Evolutionary conservation across 2,888 invertebrate species (phyloP).

Genomic region (Cataglyphis altisquamis): DNA sequence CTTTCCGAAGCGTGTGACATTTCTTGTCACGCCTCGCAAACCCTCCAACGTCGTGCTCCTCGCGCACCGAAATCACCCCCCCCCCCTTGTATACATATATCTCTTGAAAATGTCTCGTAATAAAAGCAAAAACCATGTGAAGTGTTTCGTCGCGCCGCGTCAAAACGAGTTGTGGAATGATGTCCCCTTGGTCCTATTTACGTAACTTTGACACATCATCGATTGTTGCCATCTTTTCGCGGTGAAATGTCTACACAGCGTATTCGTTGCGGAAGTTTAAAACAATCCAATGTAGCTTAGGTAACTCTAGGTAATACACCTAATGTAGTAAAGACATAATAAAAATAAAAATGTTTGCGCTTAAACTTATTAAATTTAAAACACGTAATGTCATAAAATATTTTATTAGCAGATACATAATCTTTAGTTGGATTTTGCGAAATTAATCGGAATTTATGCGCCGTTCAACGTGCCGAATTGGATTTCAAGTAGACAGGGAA

Average conservation of each 20-base stretch:
- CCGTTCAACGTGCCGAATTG: conserved; percentile 28
- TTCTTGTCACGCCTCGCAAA: conserved; percentile 78
- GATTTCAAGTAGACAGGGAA: conserved; percentile 3
- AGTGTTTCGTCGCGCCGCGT: conserved; percentile 68
- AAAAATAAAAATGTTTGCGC: neutral
- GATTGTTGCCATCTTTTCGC: conserved; percentile 7
- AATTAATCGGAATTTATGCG: conserved; percentile 6
- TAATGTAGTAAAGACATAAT: neutral
- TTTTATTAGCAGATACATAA: neutral
- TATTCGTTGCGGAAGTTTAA: neutral
- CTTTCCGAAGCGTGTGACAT: conserved; percentile 82
- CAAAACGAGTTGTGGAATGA: conserved; percentile 54
- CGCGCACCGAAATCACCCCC: conserved; percentile 46
- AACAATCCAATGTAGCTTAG: neutral
- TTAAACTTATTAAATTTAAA: neutral
- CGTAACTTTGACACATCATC: conserved; percentile 22
- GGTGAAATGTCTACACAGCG: neutral
- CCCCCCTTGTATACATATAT: conserved; percentile 58
- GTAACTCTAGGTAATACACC: neutral
- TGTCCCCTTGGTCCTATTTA: conserved; percentile 53
- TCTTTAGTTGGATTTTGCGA: neutral
- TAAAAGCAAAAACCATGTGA: conserved; percentile 76
- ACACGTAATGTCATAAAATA: neutral
- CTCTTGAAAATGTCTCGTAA: conserved; percentile 77
- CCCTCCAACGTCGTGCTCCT: conserved; percentile 62